Conservation (phyloP, 2,888 invertebrate species). For the Dastarcus helophoroides region DNA sequence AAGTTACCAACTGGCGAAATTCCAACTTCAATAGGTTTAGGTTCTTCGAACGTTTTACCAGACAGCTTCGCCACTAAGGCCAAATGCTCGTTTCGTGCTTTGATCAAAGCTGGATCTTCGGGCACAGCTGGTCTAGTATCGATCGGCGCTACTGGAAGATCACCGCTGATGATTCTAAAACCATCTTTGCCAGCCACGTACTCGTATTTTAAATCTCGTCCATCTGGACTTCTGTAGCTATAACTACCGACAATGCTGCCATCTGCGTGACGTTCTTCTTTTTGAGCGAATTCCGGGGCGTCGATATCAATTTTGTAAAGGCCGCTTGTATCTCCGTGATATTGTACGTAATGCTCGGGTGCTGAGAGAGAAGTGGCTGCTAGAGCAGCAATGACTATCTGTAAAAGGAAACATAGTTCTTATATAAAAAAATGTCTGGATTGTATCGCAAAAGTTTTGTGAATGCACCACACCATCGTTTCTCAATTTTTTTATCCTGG, state of each 20-base stretch:
- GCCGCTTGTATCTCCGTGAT: not conserved
- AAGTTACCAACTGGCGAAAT: too few species aligned
- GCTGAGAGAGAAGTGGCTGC: not conserved
- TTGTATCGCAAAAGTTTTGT: too few species aligned
- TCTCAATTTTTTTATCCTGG: too few species aligned
- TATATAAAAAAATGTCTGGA: too few species aligned
- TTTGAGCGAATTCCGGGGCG: conserved; percentile 9
- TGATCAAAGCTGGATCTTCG: conserved; percentile 12
- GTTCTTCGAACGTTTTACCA: too few species aligned
- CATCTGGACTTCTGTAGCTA: conserved; percentile 15
- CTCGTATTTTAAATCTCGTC: conserved; percentile 11
- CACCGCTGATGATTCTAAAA: conserved; percentile 15
- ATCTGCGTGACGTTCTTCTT: conserved; percentile 17
- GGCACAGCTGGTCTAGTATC: conserved; percentile 5
- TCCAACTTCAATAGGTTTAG: too few species aligned
- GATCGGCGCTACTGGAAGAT: conserved; percentile 11
- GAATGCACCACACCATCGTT: too few species aligned
- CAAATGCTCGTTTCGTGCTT: conserved; percentile 10
- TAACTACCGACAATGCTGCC: conserved; percentile 19
- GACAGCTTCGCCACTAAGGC: too few species aligned
- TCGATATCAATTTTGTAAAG: conserved; percentile 6
- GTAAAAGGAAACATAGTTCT: too few species aligned
- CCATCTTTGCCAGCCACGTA: conserved; percentile 18
- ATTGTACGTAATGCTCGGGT: not conserved
- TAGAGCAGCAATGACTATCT: conserved; percentile 8